A percentile compares a stretch with the other conserved stretches of the same genome.
Evolutionary conservation across 1,140 invertebrate species (phyloP).

Genomic region (Drosophila kanapiae): DNA sequence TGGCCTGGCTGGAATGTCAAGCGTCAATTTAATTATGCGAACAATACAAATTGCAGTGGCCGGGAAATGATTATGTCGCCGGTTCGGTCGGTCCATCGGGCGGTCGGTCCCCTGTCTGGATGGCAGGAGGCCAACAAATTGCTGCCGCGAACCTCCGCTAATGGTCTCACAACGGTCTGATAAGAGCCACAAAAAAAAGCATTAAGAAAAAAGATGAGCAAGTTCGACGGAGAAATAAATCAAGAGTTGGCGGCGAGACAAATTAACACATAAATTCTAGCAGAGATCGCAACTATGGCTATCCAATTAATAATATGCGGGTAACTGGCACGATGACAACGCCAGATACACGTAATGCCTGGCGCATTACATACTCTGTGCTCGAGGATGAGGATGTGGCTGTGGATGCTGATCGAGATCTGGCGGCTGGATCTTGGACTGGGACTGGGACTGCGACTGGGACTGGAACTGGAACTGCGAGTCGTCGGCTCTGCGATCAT

Average conservation of each 20-base stretch:
- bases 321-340: conserved; percentile 80
- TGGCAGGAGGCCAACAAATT: conserved; percentile 65
- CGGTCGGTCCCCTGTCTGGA: not conserved
- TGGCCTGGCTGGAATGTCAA: conserved; percentile 63
- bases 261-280: conserved; percentile 84
- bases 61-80: conserved; percentile 76
- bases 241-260: conserved; percentile 74
- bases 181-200: conserved; percentile 21
- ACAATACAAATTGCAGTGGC: conserved; percentile 79
- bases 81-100: conserved; percentile 9
- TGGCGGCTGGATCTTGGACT: conserved; percentile 26
- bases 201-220: not conserved
- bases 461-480: not conserved
- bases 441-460: conserved; percentile 10
- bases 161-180: conserved; percentile 34
- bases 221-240: conserved; percentile 56
- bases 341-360: conserved; percentile 77
- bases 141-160: conserved; percentile 26
- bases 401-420: conserved; percentile 59
- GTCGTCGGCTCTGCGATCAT: conserved; percentile 67
- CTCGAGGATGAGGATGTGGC: conserved; percentile 2
- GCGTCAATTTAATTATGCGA: conserved; percentile 84
- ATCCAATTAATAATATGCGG: conserved; percentile 82
- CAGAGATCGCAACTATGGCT: conserved; percentile 42
- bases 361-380: conserved; percentile 56